phyloP scores from a whole-genome alignment of 1,140 invertebrate species.

The Coelopa frigida region DNA sequence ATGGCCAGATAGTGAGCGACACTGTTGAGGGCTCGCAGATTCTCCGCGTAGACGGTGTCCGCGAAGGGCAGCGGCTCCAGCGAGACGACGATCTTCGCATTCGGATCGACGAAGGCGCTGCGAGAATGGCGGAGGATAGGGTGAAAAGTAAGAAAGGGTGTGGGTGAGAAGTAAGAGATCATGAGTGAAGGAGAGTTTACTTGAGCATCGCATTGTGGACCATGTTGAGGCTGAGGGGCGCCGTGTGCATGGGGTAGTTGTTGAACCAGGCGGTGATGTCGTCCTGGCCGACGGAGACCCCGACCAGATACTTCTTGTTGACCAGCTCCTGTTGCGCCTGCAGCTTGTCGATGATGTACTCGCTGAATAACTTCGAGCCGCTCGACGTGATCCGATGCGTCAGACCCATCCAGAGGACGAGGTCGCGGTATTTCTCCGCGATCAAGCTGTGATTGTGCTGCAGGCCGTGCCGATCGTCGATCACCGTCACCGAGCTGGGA shows the following conservation, averaged over 20 bases:
- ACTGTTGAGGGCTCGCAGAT: slow-evolving; percentile 3
- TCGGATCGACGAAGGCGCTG: slow-evolving; percentile 17
- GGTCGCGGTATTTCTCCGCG: too few relatives aligned
- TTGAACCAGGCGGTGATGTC: slow-evolving; percentile 26
- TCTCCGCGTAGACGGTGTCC: slow-evolving; percentile 8
- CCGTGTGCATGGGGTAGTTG: slow-evolving; percentile 24
- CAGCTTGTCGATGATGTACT: neutral
- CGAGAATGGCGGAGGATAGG: too few relatives aligned
- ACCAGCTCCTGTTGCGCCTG: slow-evolving; percentile 12
- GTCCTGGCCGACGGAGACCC: slow-evolving; percentile 13
- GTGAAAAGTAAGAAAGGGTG: too few relatives aligned
- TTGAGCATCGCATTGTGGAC: slow-evolving; percentile 29
- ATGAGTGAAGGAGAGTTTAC: slow-evolving; percentile 15
- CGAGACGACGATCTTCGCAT: slow-evolving; percentile 23
- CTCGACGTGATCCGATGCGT: too few relatives aligned
- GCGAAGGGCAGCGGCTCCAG: slow-evolving; percentile 18
- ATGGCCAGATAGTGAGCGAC: slow-evolving; percentile 19
- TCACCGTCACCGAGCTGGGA: too few relatives aligned
- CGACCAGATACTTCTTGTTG: slow-evolving; percentile 14
- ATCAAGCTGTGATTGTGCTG: too few relatives aligned
- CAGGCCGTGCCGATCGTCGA: too few relatives aligned
- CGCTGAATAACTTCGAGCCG: too few relatives aligned
- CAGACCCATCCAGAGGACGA: too few relatives aligned
- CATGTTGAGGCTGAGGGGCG: slow-evolving; percentile 20
- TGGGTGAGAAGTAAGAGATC: neutral